A percentile compares a stretch with the other conserved stretches of the same genome.
These are phyloP conservation scores for Capitella teleta DNA, from an alignment of 1,140 invertebrate species.

Conservation along the genomic window DNA sequence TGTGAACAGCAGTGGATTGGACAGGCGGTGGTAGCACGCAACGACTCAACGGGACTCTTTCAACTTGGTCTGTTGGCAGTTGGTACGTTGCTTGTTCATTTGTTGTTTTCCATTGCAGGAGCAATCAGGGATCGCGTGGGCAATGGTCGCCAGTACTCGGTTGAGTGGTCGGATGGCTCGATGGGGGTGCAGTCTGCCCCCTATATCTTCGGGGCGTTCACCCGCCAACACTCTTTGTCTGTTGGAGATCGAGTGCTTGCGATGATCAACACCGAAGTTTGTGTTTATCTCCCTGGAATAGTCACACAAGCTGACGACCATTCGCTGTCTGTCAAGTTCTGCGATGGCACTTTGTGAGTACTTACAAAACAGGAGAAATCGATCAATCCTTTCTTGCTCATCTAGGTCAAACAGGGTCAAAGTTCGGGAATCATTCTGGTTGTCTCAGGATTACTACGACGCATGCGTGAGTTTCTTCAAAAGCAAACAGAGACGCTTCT, in stretches of 20 bases:
- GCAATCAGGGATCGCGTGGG: constrained; percentile 12
- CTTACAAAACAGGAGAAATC: not conserved
- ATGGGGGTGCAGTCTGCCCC: constrained; percentile 17
- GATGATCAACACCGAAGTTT: constrained; percentile 13
- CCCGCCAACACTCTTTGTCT: constrained; percentile 14
- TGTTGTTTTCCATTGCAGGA: constrained; percentile 2
- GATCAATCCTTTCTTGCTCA: not conserved
- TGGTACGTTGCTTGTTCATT: not conserved
- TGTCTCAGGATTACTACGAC: constrained; percentile 20
- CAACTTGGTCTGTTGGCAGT: constrained; percentile 19
- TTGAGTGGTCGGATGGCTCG: constrained; percentile 21
- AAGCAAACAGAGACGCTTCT: not conserved
- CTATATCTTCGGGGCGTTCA: constrained; percentile 27
- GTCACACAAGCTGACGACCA: constrained; percentile 11
- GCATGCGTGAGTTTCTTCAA: constrained; percentile 15
- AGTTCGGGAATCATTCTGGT: constrained; percentile 19
- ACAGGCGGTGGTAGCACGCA: constrained; percentile 24
- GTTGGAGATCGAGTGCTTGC: constrained; percentile 15
- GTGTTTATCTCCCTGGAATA: constrained; percentile 22
- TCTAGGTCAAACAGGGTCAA: constrained; percentile 16
- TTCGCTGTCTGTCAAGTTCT: constrained; percentile 20
- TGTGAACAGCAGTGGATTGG: constrained; percentile 22
- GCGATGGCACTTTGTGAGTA: constrained; percentile 22
- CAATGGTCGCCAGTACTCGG: constrained; percentile 16
- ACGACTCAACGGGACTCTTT: constrained; percentile 23